Conservation (phyloP, 2,888 invertebrate genomes). For the Eilema depressum region DNA sequence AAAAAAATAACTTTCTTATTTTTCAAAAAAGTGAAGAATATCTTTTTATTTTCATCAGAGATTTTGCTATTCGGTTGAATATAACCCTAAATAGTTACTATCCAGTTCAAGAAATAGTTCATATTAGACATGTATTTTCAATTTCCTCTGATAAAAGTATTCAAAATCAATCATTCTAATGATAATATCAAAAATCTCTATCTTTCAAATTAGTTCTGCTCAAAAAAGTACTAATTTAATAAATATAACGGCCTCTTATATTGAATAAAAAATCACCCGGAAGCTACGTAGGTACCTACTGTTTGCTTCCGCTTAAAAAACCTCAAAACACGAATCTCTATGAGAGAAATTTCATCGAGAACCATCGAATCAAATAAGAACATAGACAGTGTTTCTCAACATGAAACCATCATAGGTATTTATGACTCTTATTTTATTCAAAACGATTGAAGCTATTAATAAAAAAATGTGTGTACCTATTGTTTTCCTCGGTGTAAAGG, state of each 20-base stretch:
- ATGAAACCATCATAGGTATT: neutral
- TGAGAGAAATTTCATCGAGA: slow-evolving; percentile 56
- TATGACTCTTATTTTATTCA: no score
- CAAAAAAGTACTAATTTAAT: slow-evolving; percentile 62
- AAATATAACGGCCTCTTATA: slow-evolving; percentile 60
- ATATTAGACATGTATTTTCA: neutral
- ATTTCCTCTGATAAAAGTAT: slow-evolving; percentile 10
- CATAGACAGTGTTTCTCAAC: slow-evolving; percentile 63
- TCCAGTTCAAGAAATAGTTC: neutral
- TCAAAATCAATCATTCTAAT: slow-evolving; percentile 26
- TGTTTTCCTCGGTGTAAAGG: no score
- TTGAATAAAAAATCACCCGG: slow-evolving; percentile 61
- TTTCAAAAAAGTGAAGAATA: no score
- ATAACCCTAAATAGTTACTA: neutral
- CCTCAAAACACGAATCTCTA: slow-evolving; percentile 57
- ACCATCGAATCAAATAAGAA: slow-evolving; percentile 60
- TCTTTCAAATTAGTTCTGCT: slow-evolving; percentile 29
- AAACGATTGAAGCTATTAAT: neutral
- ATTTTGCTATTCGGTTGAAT: neutral
- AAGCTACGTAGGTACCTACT: slow-evolving; percentile 59
- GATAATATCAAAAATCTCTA: slow-evolving; percentile 24
- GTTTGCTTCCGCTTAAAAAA: slow-evolving; percentile 75
- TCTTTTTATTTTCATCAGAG: neutral
- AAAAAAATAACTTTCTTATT: neutral
- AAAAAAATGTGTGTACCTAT: no score